These are phyloP conservation scores for Ctenosaura bakeri DNA, from an alignment of 2,797 vertebrate species.

Conservation along the genomic window DNA sequence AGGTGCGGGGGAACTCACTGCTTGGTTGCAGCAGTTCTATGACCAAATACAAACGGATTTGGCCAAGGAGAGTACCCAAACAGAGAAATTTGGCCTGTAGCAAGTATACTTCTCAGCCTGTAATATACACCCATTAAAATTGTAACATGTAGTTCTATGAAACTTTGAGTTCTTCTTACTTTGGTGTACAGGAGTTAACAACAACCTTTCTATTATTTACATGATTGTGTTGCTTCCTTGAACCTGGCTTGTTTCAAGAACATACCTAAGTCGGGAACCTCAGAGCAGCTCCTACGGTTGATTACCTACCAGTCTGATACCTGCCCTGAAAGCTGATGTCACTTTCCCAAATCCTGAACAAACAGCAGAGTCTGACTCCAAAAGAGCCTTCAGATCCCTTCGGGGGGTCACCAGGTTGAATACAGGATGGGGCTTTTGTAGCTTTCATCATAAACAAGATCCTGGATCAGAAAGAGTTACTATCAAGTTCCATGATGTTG, in stretches of 20 bases:
- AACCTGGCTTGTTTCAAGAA: not conserved
- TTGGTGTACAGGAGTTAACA: not conserved
- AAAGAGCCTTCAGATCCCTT: not conserved
- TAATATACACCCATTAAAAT: not conserved
- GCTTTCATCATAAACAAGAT: too few relatives aligned
- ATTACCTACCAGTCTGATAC: not conserved
- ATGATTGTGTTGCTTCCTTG: not conserved
- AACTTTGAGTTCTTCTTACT: too few relatives aligned
- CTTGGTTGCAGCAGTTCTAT: not conserved
- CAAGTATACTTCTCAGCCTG: not conserved
- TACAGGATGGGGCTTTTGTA: too few relatives aligned
- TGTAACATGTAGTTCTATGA: not conserved
- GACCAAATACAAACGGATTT: not conserved
- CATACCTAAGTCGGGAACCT: not conserved
- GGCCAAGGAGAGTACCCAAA: not conserved
- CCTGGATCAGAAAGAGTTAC: too few relatives aligned
- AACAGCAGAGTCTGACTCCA: not conserved
- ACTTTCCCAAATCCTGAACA: not conserved
- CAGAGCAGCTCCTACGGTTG: not conserved
- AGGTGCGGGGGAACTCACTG: not conserved
- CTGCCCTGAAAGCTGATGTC: not conserved
- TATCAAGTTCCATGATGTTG: too few relatives aligned
- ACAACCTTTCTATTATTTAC: not conserved
- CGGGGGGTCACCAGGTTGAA: too few relatives aligned
- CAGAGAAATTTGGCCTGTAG: not conserved